Conservation (phyloP, 2,797 vertebrate species). For the Sebastes miniatus region DNA sequence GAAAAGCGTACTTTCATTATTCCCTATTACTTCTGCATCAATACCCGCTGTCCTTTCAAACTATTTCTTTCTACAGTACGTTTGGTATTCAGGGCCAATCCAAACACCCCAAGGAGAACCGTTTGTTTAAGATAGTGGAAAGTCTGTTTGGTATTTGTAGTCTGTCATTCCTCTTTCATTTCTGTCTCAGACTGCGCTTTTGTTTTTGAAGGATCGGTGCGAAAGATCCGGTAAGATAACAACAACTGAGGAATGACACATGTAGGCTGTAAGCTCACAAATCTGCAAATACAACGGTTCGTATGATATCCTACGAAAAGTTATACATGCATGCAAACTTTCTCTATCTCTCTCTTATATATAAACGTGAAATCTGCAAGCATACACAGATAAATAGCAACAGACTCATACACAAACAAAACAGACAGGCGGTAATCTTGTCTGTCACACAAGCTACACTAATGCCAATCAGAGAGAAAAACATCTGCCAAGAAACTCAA, state of each 20-base stretch:
- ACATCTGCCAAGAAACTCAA: background rate
- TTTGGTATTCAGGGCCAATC: background rate
- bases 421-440: slow-evolving; percentile 13
- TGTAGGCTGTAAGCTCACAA: background rate
- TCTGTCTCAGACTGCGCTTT: background rate
- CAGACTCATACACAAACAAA: background rate
- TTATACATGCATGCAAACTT: background rate
- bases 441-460: slow-evolving; percentile 8
- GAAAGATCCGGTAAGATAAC: slow-evolving; percentile 18
- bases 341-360: background rate
- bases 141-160: slow-evolving; percentile 2
- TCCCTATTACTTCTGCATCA: background rate
- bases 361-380: background rate
- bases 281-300: background rate
- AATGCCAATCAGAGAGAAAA: background rate
- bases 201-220: slow-evolving; percentile 15
- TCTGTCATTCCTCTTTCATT: slow-evolving; percentile 7
- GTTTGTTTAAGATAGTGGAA: slow-evolving; percentile 3
- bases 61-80: background rate
- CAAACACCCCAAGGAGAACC: background rate
- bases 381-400: background rate
- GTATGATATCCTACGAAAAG: background rate
- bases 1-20: background rate
- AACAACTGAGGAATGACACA: slow-evolving; percentile 17
- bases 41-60: background rate